Conservation (phyloP, 2,113 vertebrate species). For the Turnix velox region DNA sequence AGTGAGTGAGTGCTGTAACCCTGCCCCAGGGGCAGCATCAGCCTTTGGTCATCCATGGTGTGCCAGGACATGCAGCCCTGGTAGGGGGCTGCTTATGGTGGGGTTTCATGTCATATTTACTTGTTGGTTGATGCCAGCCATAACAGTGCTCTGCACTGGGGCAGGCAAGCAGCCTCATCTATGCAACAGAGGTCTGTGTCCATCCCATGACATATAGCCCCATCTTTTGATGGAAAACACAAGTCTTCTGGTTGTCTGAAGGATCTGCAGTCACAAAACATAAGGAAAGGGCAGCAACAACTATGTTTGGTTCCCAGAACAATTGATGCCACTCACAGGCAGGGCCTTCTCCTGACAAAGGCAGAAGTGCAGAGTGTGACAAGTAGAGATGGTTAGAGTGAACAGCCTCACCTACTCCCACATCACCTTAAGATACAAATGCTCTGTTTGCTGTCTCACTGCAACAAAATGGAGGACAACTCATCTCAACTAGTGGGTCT, state of each 20-base stretch:
- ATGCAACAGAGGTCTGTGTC: accelerated
- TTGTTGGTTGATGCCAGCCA: neutral
- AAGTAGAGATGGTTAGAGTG: neutral
- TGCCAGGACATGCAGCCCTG: neutral
- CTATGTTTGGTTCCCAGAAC: neutral
- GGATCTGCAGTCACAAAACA: neutral
- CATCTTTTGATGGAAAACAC: neutral
- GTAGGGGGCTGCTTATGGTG: neutral
- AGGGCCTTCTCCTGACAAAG: neutral
- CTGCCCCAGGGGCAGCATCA: neutral
- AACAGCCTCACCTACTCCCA: accelerated
- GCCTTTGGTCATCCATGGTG: neutral
- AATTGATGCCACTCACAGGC: accelerated
- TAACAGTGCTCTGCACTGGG: neutral
- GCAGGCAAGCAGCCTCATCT: neutral
- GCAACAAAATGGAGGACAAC: neutral
- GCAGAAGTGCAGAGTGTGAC: neutral
- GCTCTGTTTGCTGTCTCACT: neutral
- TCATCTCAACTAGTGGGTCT: neutral
- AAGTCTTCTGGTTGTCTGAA: neutral
- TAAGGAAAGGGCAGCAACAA: neutral
- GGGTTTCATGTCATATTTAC: neutral
- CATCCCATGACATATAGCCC: neutral
- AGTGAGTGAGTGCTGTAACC: neutral
- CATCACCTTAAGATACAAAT: neutral